Evolutionary conservation across 2,113 vertebrate genomes (phyloP).

Genomic region (Mobula hypostoma): DNA sequence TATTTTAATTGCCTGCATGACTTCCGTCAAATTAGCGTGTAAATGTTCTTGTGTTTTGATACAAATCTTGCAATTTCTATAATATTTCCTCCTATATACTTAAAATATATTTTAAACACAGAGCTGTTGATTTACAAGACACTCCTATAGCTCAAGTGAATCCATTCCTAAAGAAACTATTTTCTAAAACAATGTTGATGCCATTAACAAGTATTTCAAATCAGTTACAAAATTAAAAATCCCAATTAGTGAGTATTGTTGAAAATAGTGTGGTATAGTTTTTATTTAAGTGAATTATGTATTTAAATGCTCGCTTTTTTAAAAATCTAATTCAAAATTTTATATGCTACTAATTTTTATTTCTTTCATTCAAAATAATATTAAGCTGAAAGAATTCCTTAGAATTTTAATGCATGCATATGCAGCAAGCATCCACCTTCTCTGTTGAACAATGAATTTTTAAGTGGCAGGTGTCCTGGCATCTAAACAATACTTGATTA

Average conservation of each 20-base stretch:
- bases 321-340: neutral
- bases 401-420: neutral
- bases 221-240: neutral
- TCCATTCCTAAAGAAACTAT: neutral
- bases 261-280: neutral
- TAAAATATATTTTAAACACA: neutral
- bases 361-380: neutral
- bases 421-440: neutral
- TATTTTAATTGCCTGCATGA: neutral
- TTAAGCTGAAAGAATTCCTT: neutral
- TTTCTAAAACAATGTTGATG: neutral
- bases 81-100: neutral
- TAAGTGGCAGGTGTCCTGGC: conserved; percentile 11
- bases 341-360: neutral
- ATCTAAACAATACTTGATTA: neutral
- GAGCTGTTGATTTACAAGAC: neutral
- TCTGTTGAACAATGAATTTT: neutral
- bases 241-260: neutral
- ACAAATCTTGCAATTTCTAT: neutral
- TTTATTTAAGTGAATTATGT: neutral
- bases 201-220: neutral
- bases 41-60: neutral
- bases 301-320: neutral
- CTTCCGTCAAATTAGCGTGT: neutral
- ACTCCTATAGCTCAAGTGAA: neutral